A percentile compares a stretch with the other conserved stretches of the same genome.
These are phyloP conservation scores for Brenthis daphne DNA, from an alignment of 2,888 invertebrate genomes.

Conservation along the genomic window DNA sequence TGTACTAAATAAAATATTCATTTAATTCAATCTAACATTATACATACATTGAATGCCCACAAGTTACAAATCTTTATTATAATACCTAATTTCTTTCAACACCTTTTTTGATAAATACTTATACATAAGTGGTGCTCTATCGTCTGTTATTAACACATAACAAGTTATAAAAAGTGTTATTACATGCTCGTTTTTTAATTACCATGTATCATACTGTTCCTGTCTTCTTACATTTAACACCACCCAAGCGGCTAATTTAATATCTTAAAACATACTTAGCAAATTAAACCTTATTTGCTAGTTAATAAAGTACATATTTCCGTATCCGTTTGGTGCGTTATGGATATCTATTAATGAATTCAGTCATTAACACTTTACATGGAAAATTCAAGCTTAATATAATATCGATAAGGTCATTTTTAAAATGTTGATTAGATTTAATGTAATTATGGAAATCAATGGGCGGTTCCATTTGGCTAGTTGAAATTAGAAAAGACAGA, in stretches of 20 bases:
- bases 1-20: too few species aligned
- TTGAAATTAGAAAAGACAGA: constrained; percentile 27
- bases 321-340: constrained; percentile 9
- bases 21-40: neutral
- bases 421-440: constrained; percentile 38
- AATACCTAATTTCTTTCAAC: constrained; percentile 11
- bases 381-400: constrained; percentile 33
- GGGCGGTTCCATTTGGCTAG: constrained; percentile 50
- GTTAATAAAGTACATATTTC: constrained; percentile 1
- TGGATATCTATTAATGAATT: constrained; percentile 41
- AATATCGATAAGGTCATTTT: constrained; percentile 30
- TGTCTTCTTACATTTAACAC: constrained; percentile 50
- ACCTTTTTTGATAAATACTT: constrained; percentile 19
- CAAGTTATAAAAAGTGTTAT: constrained; percentile 29
- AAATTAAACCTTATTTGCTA: constrained; percentile 22
- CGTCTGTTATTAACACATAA: constrained; percentile 26
- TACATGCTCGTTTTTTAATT: constrained; percentile 36
- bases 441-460: constrained; percentile 48
- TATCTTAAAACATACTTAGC: constrained; percentile 24
- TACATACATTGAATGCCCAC: constrained; percentile 5
- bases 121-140: constrained; percentile 26
- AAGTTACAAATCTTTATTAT: neutral
- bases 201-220: constrained; percentile 39
- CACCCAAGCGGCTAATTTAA: constrained; percentile 46
- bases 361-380: constrained; percentile 38